These are phyloP conservation scores for Platyrinchus mystaceus DNA, from an alignment of 2,797 vertebrate genomes.

Conservation along the genomic window DNA sequence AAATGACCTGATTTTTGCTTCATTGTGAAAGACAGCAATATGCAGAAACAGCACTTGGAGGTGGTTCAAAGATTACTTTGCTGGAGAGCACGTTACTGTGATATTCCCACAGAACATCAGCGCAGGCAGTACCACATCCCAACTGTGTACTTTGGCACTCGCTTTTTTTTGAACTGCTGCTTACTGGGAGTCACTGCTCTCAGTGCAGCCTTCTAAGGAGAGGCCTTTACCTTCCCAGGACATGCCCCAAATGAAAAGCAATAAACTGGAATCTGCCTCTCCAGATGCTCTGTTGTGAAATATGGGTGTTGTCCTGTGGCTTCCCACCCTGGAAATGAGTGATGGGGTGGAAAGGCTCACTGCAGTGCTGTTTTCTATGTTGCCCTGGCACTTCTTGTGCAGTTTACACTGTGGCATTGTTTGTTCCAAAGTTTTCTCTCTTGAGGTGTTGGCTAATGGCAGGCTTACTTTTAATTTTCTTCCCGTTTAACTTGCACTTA, in stretches of 20 bases:
- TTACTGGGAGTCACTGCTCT: not conserved
- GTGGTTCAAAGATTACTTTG: conserved; percentile 39
- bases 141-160: conserved; percentile 36
- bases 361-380: not conserved
- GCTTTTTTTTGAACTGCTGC: not conserved
- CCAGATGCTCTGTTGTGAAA: not conserved
- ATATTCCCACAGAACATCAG: conserved; percentile 47
- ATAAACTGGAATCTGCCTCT: not conserved
- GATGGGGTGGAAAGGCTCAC: not conserved
- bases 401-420: not conserved
- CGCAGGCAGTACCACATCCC: not conserved
- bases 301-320: not conserved
- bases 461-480: not conserved
- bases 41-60: conserved; percentile 57
- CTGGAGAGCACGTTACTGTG: not conserved
- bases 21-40: conserved; percentile 49
- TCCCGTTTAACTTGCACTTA: not conserved
- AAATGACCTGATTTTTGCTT: conserved; percentile 34
- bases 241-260: not conserved
- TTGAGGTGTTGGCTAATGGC: not conserved
- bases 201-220: not conserved
- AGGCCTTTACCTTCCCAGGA: conserved; percentile 10
- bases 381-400: not conserved
- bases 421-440: not conserved
- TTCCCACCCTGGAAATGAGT: not conserved